phyloP scores from a whole-genome alignment of 2,888 invertebrate species.

The Leptinotarsa rubiginosa region DNA sequence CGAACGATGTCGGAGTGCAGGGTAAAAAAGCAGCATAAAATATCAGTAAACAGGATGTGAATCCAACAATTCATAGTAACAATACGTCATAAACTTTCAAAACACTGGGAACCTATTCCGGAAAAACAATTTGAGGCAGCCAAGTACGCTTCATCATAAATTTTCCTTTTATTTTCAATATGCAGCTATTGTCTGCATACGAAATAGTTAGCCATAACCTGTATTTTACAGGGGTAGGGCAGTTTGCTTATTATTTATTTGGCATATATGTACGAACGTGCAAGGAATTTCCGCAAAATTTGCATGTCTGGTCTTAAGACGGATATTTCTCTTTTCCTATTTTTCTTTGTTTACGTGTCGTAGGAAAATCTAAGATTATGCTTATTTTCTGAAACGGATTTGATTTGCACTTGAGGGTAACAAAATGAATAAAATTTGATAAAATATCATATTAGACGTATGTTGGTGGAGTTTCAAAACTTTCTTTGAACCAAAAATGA shows the following conservation, averaged over 20 bases:
- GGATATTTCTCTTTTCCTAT: background rate
- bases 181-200: conserved; percentile 51
- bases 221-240: conserved; percentile 33
- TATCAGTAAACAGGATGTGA: conserved; percentile 48
- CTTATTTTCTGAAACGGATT: too few relatives aligned
- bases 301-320: conserved; percentile 14
- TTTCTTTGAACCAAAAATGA: too few relatives aligned
- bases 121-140: conserved; percentile 34
- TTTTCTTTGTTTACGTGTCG: background rate
- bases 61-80: conserved; percentile 49
- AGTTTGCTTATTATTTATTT: conserved; percentile 30
- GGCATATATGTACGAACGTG: conserved; percentile 19
- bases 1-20: conserved; percentile 24
- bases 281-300: conserved; percentile 18
- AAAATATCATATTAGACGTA: too few relatives aligned
- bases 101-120: conserved; percentile 38
- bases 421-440: too few relatives aligned
- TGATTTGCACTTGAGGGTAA: too few relatives aligned
- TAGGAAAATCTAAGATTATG: background rate
- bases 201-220: conserved; percentile 40
- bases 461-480: too few relatives aligned
- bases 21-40: conserved; percentile 40
- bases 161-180: conserved; percentile 52
- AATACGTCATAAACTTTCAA: conserved; percentile 47
- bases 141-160: conserved; percentile 43